These are phyloP conservation scores for Elymnias hypermnestra DNA, from an alignment of 1,140 invertebrate species.

Conservation along the genomic window DNA sequence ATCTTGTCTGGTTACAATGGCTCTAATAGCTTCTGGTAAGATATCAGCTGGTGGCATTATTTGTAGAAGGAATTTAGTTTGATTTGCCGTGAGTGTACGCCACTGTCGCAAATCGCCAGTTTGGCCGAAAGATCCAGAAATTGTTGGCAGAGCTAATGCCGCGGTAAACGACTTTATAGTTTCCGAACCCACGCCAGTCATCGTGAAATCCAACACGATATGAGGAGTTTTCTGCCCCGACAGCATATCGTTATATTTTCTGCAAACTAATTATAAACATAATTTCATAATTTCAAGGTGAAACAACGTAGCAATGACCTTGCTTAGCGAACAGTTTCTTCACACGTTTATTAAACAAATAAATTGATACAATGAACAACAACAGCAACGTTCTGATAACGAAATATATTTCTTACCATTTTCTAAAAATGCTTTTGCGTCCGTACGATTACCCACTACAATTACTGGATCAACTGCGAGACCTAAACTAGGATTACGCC, in stretches of 20 bases:
- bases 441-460: slow-evolving; percentile 80
- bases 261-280: slow-evolving; percentile 78
- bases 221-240: slow-evolving; percentile 81
- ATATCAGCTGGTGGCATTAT: slow-evolving; percentile 90
- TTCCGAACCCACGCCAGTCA: slow-evolving; percentile 85
- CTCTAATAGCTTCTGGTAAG: slow-evolving; percentile 87
- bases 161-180: slow-evolving; percentile 88
- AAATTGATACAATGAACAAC: no score
- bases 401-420: slow-evolving; percentile 79
- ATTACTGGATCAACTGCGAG: slow-evolving; percentile 79
- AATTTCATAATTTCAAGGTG: slow-evolving; percentile 11
- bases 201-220: slow-evolving; percentile 87
- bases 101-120: slow-evolving; percentile 87
- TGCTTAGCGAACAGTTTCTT: slow-evolving; percentile 1
- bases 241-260: slow-evolving; percentile 80
- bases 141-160: slow-evolving; percentile 86
- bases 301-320: slow-evolving; percentile 6
- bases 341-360: no score
- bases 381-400: no score
- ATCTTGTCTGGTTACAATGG: slow-evolving; percentile 87
- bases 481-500: slow-evolving; percentile 80
- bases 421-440: slow-evolving; percentile 81
- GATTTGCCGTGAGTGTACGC: slow-evolving; percentile 81
- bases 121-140: slow-evolving; percentile 90
- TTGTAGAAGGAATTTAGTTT: slow-evolving; percentile 83